Base-by-base conservation (phyloP, 2,888 invertebrate species). In the Cepaea hortensis region DNA sequence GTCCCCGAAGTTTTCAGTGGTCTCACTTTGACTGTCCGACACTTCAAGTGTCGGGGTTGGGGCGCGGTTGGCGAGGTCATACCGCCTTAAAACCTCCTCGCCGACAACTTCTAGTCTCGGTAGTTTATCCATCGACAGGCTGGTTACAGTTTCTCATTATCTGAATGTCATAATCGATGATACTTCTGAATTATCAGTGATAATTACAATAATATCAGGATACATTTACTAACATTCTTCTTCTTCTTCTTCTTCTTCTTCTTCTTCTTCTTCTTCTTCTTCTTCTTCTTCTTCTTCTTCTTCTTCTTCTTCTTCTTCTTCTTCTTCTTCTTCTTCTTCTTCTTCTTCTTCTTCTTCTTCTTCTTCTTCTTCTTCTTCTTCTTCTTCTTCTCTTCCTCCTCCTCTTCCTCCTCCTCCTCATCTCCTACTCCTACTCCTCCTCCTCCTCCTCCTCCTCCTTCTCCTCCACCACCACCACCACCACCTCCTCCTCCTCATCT, bases 31-130 rank as follows among this genome's bases (percentile, higher is more conserved):
- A 4, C 76, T 35, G 15, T 61, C 83, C 7, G 61, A 18, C 3
- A 65, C 20, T 55, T 83, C 82, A 61, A 86, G 55, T 13, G 82
- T 86, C 70, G 84, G 84, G 20, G 84, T 84, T 1, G 62, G 62
- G 65, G 48, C 65, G 3, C 76, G 61, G 65, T 84, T 62, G 46
- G n/a, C 55, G 23, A 82, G 23, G n/a, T 83, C 86, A 23, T 77
- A 55, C 35, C 82, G 86, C 23, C 82, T 50, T 35, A 70, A 62
- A 20, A 77, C 70, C 61, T 82, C 46, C 23, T 81, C 77, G 7
- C 77, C 85, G 0, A 80, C 85, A 11, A 81, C 75, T 65, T 81
- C 81, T 15, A 81, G 65, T 35, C 81, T 70, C 13, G 85, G 81
- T n/a, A 73, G 68, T 18, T 62, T 75, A 73, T 81, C 81, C 81